phyloP scores from a whole-genome alignment of 2,888 invertebrate species.

The Tachina grossa region DNA sequence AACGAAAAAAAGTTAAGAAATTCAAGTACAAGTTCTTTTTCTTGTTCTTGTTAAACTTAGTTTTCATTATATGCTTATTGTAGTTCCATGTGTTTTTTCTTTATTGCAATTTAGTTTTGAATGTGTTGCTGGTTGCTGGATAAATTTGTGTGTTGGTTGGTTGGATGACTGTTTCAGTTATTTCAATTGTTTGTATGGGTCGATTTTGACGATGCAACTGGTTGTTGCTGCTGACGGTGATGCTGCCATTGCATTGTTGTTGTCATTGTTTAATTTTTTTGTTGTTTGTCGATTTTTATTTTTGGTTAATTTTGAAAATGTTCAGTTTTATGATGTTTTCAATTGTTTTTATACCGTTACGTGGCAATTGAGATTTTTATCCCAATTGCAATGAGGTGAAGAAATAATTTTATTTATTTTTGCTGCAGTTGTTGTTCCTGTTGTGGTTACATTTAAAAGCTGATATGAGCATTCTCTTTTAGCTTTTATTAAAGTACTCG shows the following conservation, averaged over 20 bases:
- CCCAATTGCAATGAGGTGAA: conserved; percentile 66
- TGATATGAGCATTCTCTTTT: neutral
- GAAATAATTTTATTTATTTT: conserved; percentile 61
- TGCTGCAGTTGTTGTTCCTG: conserved; percentile 34
- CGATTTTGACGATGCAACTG: conserved; percentile 70
- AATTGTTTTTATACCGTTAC: conserved; percentile 70
- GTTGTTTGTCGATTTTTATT: conserved; percentile 56
- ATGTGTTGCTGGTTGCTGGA: conserved; percentile 53
- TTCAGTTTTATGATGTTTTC: conserved; percentile 65
- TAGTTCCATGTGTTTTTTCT: conserved; percentile 35
- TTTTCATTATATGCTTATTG: conserved; percentile 38
- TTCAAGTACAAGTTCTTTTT: conserved; percentile 63
- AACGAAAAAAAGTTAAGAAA: conserved; percentile 22
- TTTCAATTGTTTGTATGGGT: conserved; percentile 49
- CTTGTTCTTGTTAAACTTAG: conserved; percentile 52
- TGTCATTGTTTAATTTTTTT: neutral
- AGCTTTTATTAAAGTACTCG: neutral
- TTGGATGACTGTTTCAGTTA: conserved; percentile 29
- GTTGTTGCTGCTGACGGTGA: conserved; percentile 67
- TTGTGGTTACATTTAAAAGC: conserved; percentile 23
- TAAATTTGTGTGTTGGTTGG: conserved; percentile 42
- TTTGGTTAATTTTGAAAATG: conserved; percentile 63
- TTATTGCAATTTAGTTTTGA: conserved; percentile 42
- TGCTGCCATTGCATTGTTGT: conserved; percentile 35
- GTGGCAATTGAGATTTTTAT: conserved; percentile 68